Evolutionary conservation across 2,797 vertebrate genomes (phyloP).

Genomic region (Aulostomus chinensis): DNA sequence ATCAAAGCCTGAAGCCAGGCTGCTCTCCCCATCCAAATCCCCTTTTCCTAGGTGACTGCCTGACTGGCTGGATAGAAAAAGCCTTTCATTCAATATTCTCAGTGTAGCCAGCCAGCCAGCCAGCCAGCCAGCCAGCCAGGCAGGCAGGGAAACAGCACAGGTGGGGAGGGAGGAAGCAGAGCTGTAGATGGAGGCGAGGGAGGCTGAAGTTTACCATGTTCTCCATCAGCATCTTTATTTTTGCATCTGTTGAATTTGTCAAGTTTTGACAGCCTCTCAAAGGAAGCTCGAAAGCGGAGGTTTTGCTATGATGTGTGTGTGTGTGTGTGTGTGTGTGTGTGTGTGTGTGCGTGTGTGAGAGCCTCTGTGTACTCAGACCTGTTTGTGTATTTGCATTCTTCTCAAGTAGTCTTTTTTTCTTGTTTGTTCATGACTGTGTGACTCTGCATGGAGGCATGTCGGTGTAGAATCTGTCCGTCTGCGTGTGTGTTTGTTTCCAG

Average conservation of each 20-base stretch:
- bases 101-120: constrained; percentile 72
- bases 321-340: constrained; percentile 10
- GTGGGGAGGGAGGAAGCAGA: constrained; percentile 40
- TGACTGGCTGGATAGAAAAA: constrained; percentile 61
- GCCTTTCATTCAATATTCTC: constrained; percentile 82
- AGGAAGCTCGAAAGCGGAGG: constrained; percentile 41
- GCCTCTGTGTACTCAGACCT: constrained; percentile 1
- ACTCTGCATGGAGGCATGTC: constrained; percentile 31
- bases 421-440: constrained; percentile 43
- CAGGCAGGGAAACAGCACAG: constrained; percentile 62
- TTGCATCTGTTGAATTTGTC: constrained; percentile 66
- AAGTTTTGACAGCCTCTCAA: constrained; percentile 56
- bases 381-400: constrained; percentile 45
- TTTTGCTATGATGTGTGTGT: neutral
- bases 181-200: constrained; percentile 26
- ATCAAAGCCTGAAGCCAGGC: constrained; percentile 78
- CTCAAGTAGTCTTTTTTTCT: neutral
- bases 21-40: constrained; percentile 62
- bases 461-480: constrained; percentile 5
- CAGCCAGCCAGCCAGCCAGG: too few species aligned
- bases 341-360: neutral
- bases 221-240: constrained; percentile 65
- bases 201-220: constrained; percentile 41
- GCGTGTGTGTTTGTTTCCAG: constrained; percentile 19
- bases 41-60: constrained; percentile 60